These are phyloP conservation scores for Cirrhinus mrigala DNA, from an alignment of 2,797 vertebrate species.

Conservation along the genomic window DNA sequence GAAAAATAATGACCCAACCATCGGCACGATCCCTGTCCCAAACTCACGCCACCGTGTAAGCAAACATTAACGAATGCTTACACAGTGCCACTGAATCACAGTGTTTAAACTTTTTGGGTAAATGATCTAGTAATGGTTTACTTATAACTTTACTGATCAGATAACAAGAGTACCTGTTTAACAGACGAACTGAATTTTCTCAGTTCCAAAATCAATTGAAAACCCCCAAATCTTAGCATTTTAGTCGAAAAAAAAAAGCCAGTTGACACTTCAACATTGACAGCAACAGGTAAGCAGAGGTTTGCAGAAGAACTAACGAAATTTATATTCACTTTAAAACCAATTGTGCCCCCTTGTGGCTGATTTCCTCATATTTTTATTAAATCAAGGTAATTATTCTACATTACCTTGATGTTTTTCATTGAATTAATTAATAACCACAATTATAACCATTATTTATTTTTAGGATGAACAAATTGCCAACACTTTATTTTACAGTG, in stretches of 20 bases:
- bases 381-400: background rate
- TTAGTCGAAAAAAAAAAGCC: background rate
- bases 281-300: background rate
- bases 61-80: too few species aligned
- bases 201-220: background rate
- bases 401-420: background rate
- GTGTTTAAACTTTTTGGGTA: background rate
- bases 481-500: background rate
- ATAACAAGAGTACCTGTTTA: background rate
- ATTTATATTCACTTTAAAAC: background rate
- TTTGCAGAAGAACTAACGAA: background rate
- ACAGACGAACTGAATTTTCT: background rate
- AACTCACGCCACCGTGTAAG: background rate
- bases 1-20: conserved; percentile 7
- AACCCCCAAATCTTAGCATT: background rate
- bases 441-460: background rate
- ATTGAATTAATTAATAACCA: background rate
- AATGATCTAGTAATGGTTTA: background rate
- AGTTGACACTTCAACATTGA: background rate
- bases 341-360: conserved; percentile 26
- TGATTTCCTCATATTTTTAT: background rate
- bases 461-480: background rate
- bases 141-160: background rate
- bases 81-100: background rate
- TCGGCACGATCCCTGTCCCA: too few species aligned